Base-by-base conservation (phyloP, 2,888 invertebrate genomes). In the Formica aserva region DNA sequence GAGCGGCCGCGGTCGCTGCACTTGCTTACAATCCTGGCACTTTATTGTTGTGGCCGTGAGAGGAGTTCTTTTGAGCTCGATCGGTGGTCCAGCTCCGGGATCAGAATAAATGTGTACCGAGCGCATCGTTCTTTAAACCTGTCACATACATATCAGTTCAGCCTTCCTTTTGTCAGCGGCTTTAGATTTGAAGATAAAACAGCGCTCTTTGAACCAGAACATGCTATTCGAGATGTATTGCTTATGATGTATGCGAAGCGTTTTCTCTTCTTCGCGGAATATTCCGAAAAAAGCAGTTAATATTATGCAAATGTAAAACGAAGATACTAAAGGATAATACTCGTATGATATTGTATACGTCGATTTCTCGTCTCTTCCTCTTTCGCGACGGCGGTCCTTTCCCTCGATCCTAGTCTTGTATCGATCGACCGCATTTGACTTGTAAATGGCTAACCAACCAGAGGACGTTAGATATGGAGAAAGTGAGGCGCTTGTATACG, bases 371-470 rank as follows among this genome's bases (percentile, higher is more conserved):
- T 60, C 74, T 52, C 48, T 45, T 35, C 15, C 29, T 26, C 29
- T 29, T 60, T 57, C 29, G 38, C 66, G 45, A 26, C 66, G 6
- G 13, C 55, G 71, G 45, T 78, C 65, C 84, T 84, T 81, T 82
- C 82, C 72, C 67, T 80, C 78, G 85, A 88, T 90, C 87, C 71
- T 71, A 77, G 48, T 57, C 48, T 76, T 85, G 74, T 82, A 90
- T 91, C 88, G 92, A 92, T 92, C 91, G 86, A 62, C 48, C 66
- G 74, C 83, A 92, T 92, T 92, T 92, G 92, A 92, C 91, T 92
- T 92, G 92, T 92, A 92, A 92, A 92, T 92, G 85, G 86, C 88
- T 71, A 82, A 84, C 84, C 84, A 87, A 88, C 85, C 76, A 86
- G 89, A 81, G 35, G 15, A 84, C 88, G 86, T 86, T 88, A 89